Percentiles rank a stretch among this genome's conserved stretches.
phyloP scores from a whole-genome alignment of 2,113 vertebrate genomes.

The Addax nasomaculatus region DNA sequence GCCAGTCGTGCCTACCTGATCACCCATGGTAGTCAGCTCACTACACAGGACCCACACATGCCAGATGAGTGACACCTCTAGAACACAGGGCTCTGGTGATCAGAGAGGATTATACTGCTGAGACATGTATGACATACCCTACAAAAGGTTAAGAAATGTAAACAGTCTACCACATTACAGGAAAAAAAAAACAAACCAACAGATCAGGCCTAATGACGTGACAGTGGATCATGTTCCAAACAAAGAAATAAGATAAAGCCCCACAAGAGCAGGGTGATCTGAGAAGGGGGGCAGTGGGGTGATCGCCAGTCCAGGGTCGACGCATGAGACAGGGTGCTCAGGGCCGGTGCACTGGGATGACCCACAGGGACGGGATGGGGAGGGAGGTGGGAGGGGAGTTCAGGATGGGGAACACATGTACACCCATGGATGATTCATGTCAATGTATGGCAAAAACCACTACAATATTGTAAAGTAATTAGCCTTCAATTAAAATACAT shows the following conservation, averaged over 20 bases:
- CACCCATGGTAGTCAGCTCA: background rate
- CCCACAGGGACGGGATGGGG: background rate
- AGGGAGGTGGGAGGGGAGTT: background rate
- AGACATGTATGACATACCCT: background rate
- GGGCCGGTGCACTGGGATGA: background rate
- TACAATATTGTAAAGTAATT: background rate
- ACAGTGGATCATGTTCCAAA: background rate
- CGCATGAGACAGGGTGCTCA: background rate
- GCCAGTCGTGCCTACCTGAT: background rate
- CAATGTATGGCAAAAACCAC: background rate
- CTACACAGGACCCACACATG: background rate
- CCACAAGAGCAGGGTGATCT: background rate
- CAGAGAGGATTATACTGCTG: background rate
- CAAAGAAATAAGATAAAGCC: background rate
- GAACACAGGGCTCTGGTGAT: background rate
- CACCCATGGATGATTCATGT: background rate
- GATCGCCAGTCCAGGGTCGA: background rate
- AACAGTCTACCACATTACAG: background rate
- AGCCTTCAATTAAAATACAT: background rate
- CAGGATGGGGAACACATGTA: background rate
- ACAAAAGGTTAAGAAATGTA: background rate
- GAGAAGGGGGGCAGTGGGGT: background rate
- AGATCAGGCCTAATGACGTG: background rate
- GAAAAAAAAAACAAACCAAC: background rate
- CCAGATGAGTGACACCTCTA: background rate